A percentile compares a stretch with the other conserved stretches of the same genome.
Conservation (phyloP, 2,888 invertebrate genomes). For the Eupelmus urozonus region DNA sequence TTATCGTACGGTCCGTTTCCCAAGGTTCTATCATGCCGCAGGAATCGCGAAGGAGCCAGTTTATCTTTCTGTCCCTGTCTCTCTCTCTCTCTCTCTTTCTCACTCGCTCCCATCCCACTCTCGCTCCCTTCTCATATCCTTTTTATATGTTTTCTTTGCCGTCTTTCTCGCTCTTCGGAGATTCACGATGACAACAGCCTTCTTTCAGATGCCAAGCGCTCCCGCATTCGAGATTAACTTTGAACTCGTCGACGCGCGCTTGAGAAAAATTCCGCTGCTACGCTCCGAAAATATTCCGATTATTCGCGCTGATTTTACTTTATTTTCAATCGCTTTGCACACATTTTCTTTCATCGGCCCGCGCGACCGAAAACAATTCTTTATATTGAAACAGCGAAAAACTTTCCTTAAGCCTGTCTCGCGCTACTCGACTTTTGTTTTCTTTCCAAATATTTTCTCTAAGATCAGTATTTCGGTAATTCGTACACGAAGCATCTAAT, state of each 20-base stretch:
- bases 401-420: slow-evolving; percentile 9
- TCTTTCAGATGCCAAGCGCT: slow-evolving; percentile 54
- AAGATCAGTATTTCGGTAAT: background rate
- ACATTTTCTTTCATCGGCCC: background rate
- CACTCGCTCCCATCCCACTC: too few relatives aligned
- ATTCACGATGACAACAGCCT: slow-evolving; percentile 58
- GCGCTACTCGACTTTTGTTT: slow-evolving; percentile 23
- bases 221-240: slow-evolving; percentile 60
- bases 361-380: too few relatives aligned
- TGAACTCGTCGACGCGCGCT: slow-evolving; percentile 55
- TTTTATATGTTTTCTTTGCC: slow-evolving; percentile 6
- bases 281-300: slow-evolving; percentile 49
- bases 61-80: slow-evolving; percentile 53
- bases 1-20: slow-evolving; percentile 71
- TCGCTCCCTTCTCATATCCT: slow-evolving; percentile 3
- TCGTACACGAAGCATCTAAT: slow-evolving; percentile 5
- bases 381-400: slow-evolving; percentile 44
- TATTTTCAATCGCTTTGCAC: slow-evolving; percentile 28
- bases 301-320: slow-evolving; percentile 28
- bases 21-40: slow-evolving; percentile 72
- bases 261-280: slow-evolving; percentile 43
- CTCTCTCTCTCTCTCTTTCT: slow-evolving; percentile 56
- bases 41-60: slow-evolving; percentile 66
- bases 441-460: slow-evolving; percentile 36
- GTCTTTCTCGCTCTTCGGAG: slow-evolving; percentile 34